These are phyloP conservation scores for Epinephelus malabaricus DNA, from an alignment of 2,797 vertebrate species.

Conservation along the genomic window DNA sequence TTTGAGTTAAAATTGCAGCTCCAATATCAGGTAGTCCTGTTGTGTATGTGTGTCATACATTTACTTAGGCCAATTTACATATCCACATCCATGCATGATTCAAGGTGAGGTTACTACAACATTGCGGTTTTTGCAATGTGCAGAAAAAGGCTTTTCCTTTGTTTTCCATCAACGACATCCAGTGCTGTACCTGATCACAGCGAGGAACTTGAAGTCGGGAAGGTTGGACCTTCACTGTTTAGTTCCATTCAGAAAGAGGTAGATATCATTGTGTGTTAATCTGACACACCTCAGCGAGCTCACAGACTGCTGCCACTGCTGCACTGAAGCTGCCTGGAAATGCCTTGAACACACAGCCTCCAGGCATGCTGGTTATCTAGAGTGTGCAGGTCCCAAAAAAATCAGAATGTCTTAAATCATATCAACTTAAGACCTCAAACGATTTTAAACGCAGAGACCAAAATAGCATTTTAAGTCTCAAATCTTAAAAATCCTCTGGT, in stretches of 20 bases:
- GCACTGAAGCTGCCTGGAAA: constrained; percentile 51
- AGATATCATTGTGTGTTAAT: constrained; percentile 62
- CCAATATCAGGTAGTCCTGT: background rate
- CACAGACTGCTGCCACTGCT: constrained; percentile 57
- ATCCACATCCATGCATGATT: constrained; percentile 4
- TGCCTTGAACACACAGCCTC: constrained; percentile 46
- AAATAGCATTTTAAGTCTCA: constrained; percentile 27
- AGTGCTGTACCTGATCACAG: constrained; percentile 25
- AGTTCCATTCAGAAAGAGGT: constrained; percentile 42
- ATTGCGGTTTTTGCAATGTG: background rate
- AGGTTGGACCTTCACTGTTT: constrained; percentile 30
- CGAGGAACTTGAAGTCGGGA: constrained; percentile 14
- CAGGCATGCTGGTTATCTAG: constrained; percentile 58
- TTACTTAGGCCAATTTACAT: background rate
- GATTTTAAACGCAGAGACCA: constrained; percentile 16
- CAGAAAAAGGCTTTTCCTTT: constrained; percentile 21
- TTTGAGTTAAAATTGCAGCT: background rate
- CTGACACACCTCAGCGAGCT: constrained; percentile 66
- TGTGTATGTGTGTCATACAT: background rate
- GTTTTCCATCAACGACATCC: constrained; percentile 30
- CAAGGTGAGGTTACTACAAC: constrained; percentile 34
- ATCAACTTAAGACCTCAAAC: constrained; percentile 39
- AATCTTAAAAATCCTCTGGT: constrained; percentile 16
- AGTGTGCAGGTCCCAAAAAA: constrained; percentile 48
- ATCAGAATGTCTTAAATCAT: constrained; percentile 29